These are phyloP conservation scores for Typhlomys cinereus DNA, from an alignment of 2,113 vertebrate genomes.

Conservation along the genomic window DNA sequence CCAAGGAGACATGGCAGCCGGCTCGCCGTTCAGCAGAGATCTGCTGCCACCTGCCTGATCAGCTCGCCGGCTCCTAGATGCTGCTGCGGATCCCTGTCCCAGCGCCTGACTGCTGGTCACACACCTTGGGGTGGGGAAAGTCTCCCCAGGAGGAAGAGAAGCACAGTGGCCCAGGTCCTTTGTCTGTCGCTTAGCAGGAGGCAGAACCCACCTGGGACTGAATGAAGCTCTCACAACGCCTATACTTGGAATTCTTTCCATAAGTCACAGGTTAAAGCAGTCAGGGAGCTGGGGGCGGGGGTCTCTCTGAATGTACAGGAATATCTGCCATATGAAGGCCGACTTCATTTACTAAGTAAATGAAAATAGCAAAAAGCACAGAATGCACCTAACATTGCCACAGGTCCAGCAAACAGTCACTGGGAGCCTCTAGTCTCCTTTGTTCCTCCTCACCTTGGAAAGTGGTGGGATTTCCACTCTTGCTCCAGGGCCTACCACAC, in stretches of 20 bases:
- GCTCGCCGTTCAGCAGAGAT: background rate
- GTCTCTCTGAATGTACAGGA: background rate
- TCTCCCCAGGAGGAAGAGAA: background rate
- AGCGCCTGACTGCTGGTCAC: background rate
- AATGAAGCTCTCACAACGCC: background rate
- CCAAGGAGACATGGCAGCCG: no score
- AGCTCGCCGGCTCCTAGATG: background rate
- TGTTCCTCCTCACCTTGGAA: background rate
- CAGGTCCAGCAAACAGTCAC: background rate
- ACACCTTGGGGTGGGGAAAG: background rate
- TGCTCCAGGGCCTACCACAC: background rate
- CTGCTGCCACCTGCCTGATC: background rate
- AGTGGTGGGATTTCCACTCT: background rate
- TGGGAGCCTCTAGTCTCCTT: background rate
- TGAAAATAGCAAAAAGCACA: background rate
- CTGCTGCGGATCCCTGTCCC: no score
- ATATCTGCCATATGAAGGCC: background rate
- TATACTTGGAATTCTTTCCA: fast-evolving
- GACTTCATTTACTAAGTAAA: background rate
- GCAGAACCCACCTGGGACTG: background rate
- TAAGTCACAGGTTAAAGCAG: no score
- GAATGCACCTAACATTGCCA: background rate
- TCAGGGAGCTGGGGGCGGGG: background rate
- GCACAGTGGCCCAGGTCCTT: background rate
- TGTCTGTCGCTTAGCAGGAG: background rate